A percentile compares a stretch with the other conserved stretches of the same genome.
phyloP scores from a whole-genome alignment of 2,113 vertebrate species.

The Himantopus leucocephalus region DNA sequence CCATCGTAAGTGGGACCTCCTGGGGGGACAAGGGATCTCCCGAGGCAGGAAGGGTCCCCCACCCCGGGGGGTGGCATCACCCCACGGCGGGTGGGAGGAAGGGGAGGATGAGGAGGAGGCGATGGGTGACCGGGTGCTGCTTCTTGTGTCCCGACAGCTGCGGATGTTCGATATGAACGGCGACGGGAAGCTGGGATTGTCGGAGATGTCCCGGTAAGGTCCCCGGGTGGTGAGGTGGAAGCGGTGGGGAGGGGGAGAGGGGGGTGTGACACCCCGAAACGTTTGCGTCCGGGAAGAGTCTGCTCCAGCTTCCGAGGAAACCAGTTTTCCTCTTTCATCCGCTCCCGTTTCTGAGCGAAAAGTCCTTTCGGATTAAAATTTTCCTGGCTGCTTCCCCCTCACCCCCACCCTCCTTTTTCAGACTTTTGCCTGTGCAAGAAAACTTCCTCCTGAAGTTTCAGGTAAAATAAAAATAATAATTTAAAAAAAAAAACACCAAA shows the following conservation, averaged over 20 bases:
- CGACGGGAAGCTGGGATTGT: conserved; percentile 92
- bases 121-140: neutral
- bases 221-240: fast-evolving
- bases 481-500: neutral
- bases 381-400: neutral
- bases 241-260: neutral
- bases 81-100: fast-evolving
- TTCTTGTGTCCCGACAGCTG: conserved; percentile 77
- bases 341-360: neutral
- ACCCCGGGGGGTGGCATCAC: fast-evolving
- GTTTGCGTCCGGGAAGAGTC: fast-evolving
- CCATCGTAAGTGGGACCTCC: conserved; percentile 82
- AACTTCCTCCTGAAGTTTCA: conserved; percentile 98
- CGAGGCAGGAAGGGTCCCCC: fast-evolving
- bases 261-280: neutral
- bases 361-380: neutral
- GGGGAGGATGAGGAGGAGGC: neutral
- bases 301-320: neutral
- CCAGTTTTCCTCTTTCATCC: neutral
- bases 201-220: conserved; percentile 94
- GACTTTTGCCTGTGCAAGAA: conserved; percentile 94
- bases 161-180: conserved; percentile 94
- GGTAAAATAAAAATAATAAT: conserved; percentile 71
- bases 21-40: fast-evolving
- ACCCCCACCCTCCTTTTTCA: conserved; percentile 49